phyloP scores from a whole-genome alignment of 2,113 vertebrate species.

The Prochilodus magdalenae region DNA sequence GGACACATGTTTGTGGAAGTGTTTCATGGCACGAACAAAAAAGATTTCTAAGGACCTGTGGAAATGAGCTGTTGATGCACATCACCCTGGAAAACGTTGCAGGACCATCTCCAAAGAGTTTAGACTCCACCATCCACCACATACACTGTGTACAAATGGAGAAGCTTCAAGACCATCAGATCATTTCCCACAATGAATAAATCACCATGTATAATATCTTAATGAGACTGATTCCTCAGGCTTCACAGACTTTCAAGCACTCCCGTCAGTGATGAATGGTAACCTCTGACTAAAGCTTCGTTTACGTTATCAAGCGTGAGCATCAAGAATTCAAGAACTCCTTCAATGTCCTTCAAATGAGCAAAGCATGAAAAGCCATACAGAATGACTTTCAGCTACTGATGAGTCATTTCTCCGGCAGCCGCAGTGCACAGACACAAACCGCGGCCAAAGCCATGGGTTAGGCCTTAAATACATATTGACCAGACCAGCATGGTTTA shows the following conservation, averaged over 20 bases:
- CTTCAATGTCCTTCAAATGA: not conserved
- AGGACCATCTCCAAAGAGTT: too few relatives aligned
- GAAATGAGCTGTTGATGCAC: not conserved
- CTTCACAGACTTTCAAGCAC: too few relatives aligned
- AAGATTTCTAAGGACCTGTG: too few relatives aligned
- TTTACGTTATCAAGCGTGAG: not conserved
- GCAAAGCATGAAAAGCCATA: not conserved
- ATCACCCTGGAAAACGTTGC: too few relatives aligned
- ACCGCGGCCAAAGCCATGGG: slow-evolving; percentile 1
- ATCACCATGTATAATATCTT: too few relatives aligned
- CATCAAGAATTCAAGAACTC: not conserved
- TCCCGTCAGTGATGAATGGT: too few relatives aligned
- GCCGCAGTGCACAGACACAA: not conserved
- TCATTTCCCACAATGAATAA: too few relatives aligned
- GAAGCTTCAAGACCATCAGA: too few relatives aligned
- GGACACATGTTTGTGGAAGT: not conserved
- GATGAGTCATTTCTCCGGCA: not conserved
- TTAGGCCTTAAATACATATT: not conserved
- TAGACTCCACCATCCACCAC: too few relatives aligned
- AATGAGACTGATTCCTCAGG: too few relatives aligned
- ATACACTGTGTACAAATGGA: too few relatives aligned
- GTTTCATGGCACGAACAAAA: too few relatives aligned
- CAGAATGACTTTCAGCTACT: not conserved
- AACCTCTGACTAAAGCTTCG: not conserved
- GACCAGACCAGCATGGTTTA: not conserved